phyloP scores from a whole-genome alignment of 2,888 invertebrate genomes.

The Tanytarsus gracilentus region DNA sequence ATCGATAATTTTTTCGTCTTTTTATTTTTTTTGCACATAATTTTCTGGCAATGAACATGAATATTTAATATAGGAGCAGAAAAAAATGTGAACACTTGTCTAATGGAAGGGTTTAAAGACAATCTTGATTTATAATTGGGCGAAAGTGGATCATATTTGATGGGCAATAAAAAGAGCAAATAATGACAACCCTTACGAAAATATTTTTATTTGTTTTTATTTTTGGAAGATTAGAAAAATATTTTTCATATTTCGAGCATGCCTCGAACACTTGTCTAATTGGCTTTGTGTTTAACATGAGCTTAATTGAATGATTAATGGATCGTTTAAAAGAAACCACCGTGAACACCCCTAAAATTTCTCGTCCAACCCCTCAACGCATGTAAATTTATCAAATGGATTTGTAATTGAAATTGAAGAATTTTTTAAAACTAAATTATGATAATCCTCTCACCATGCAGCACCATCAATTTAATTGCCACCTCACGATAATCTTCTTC shows the following conservation, averaged over 20 bases:
- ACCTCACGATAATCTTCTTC: constrained; percentile 26
- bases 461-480: constrained; percentile 21
- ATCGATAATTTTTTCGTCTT: not conserved
- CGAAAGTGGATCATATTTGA: too few relatives aligned
- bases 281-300: not conserved
- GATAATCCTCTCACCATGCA: constrained; percentile 11
- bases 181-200: too few relatives aligned
- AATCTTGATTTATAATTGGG: too few relatives aligned
- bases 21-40: constrained; percentile 1
- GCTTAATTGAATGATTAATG: constrained; percentile 22
- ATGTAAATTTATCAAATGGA: constrained; percentile 20
- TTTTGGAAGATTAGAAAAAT: too few relatives aligned
- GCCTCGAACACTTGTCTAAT: constrained; percentile 1
- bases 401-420: constrained; percentile 25
- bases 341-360: not conserved
- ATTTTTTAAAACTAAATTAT: constrained; percentile 28
- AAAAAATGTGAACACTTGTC: constrained; percentile 25
- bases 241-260: not conserved
- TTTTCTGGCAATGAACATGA: not conserved
- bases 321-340: constrained; percentile 6
- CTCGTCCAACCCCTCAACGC: not conserved
- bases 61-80: not conserved
- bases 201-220: too few relatives aligned
- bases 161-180: too few relatives aligned
- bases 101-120: too few relatives aligned